These are phyloP conservation scores for Aptenodytes patagonicus DNA, from an alignment of 2,113 vertebrate genomes.

Conservation along the genomic window DNA sequence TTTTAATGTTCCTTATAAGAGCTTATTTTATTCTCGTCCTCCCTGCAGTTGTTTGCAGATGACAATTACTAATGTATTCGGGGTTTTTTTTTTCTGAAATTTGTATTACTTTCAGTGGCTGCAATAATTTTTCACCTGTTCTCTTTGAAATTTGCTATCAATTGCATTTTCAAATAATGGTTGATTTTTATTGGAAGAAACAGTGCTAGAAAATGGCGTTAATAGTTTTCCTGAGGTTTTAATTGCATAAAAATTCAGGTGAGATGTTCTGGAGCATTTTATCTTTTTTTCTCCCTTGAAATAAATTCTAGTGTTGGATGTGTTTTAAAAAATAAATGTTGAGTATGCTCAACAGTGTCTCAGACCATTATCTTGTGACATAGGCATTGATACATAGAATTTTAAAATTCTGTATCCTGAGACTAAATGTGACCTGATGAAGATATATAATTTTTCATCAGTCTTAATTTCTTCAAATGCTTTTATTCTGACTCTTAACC, in stretches of 20 bases:
- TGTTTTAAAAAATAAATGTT: not conserved
- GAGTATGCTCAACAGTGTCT: not conserved
- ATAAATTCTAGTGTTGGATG: not conserved
- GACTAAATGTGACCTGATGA: slow-evolving; percentile 14
- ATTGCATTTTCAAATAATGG: not conserved
- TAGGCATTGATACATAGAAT: not conserved
- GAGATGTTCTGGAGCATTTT: not conserved
- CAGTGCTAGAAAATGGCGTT: not conserved
- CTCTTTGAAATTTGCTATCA: not conserved
- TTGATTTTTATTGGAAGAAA: not conserved
- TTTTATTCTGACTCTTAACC: slow-evolving; percentile 65
- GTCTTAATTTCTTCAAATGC: slow-evolving; percentile 54
- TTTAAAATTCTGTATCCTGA: slow-evolving; percentile 28
- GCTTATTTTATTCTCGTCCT: slow-evolving; percentile 40
- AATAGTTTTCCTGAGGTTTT: not conserved
- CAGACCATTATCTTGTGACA: not conserved
- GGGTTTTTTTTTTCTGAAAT: not conserved
- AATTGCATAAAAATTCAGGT: not conserved
- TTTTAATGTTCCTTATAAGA: slow-evolving; percentile 71
- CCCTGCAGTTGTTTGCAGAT: slow-evolving; percentile 18
- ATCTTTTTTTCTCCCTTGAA: not conserved
- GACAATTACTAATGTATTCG: not conserved
- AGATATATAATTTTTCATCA: slow-evolving; percentile 42
- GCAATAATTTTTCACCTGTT: slow-evolving; percentile 14
- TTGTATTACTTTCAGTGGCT: not conserved